These are phyloP conservation scores for Sceloporus undulatus DNA, from an alignment of 2,113 vertebrate species.

Conservation along the genomic window DNA sequence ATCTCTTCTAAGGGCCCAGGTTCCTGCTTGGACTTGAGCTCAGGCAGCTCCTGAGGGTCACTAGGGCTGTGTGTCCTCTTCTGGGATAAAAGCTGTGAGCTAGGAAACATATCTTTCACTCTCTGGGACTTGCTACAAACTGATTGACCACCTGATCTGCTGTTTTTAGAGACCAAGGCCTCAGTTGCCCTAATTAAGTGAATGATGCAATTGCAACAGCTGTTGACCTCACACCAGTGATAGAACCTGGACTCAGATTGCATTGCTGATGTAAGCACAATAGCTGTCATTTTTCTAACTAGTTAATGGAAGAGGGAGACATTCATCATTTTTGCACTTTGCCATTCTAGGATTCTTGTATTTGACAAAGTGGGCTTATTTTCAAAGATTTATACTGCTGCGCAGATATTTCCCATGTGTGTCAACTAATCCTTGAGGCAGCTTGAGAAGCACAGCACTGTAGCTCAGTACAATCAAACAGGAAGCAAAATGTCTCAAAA, in stretches of 20 bases:
- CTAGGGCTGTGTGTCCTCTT: too few species aligned
- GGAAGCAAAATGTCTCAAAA: conserved; percentile 52
- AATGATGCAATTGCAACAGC: too few species aligned
- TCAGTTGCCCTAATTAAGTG: not conserved
- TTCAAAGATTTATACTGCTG: conserved; percentile 11
- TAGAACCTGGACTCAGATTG: not conserved
- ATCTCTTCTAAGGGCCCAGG: too few species aligned
- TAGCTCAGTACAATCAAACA: conserved; percentile 40
- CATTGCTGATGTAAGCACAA: not conserved
- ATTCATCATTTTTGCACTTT: not conserved
- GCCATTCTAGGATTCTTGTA: not conserved
- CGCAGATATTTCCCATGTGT: conserved; percentile 11
- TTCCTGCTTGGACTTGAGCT: too few species aligned
- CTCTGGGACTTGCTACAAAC: not conserved
- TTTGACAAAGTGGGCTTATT: conserved; percentile 22
- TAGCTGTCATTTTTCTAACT: not conserved
- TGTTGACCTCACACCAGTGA: not conserved
- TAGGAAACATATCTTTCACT: too few species aligned
- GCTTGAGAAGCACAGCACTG: conserved; percentile 30
- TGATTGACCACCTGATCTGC: not conserved
- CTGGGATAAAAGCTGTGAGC: too few species aligned
- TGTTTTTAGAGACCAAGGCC: not conserved
- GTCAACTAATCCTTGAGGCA: conserved; percentile 45
- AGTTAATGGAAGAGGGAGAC: not conserved
- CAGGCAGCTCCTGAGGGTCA: too few species aligned